Base-by-base conservation (phyloP, 2,888 invertebrate genomes). In the Callimorpha dominula region DNA sequence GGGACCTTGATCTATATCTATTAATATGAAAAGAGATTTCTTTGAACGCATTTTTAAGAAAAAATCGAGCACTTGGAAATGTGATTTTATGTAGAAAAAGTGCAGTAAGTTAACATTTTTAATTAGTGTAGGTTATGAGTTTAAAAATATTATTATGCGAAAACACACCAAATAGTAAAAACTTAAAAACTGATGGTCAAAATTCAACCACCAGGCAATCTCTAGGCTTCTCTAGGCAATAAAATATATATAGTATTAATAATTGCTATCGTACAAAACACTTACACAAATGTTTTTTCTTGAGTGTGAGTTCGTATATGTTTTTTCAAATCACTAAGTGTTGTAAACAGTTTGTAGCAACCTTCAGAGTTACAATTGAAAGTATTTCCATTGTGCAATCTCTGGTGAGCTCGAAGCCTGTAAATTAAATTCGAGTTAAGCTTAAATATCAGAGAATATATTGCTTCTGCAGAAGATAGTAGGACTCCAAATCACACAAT, bases 341-440 rank as follows among this genome's bases (percentile, higher is more conserved):
- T 98, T 8, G 98, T 98, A 91, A 98, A 98, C 91, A 97, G 97
- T 91, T 98, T 98, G 80, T 96, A 96, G 87, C 98, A 98, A 77
- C 97, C 97, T 80, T 96, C 93, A 83, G 96, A 96, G 83, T 96
- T 96, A 91, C 98, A 98, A 92, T 98, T 98, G 89, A 98, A 98
- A 20, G 98, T 98, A 89, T 98, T 97, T 31, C 98, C 98, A 88
- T 97, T 98, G 91, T 98, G 98, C 76, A 98, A 94, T 81, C 98
- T 96, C 90, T 98, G 97, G 91, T 98, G 98, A 68, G 98, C 98
- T 90, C 97, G 96, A 86, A 98, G 94, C 91, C 97, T 95, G 60
- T 60, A 8, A 31, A 17, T 15, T 49, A 31, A 60, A 40, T 60
- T 60, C 6, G 6, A 31, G 14, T 31, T 31, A 12, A 14, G n/a